Base-by-base conservation (phyloP, 1,140 invertebrate species). In the Listronotus oregonensis region DNA sequence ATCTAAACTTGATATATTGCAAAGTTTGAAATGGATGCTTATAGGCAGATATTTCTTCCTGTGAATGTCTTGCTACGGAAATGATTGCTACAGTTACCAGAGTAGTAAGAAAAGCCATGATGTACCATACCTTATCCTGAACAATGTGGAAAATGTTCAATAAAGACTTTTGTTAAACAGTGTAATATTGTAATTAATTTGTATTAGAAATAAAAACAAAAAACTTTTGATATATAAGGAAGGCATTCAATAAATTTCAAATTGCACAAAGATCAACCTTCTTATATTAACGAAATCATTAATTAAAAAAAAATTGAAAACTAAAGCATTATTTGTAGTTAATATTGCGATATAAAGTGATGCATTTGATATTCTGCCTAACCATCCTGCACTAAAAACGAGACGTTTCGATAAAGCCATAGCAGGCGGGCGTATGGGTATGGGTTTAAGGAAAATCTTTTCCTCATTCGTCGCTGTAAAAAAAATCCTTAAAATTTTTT, bases 71-170 rank as follows among this genome's bases (percentile, higher is more conserved):
- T 31, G 62, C 62, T 21, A 64, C 9, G 8, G 5, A 15, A 32
- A 57, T 27, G 6, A 61, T 39, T 7, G 60, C 8, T 6, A 39
- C 10, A 0, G 40, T 54, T 31, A 55, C 15, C 1, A 18, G 15
- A 18, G 17, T 4, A 4, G 21, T 32, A 3, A 61, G 40, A 10
- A 61, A 7, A 21, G 15, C 40, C 11, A 66, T 47, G 2, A 52
- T 12, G 4, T 44, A 31, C 64, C 64, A 66, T 8, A 66, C 64
- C n/a, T 66, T 18, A 11, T 39, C 5, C 44, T 66, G 58, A 5
- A 66, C 54, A 34, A 60, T 50, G 6, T 21, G 15, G 11, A 15
- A 31, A 15, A 66, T 10, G 14, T 49, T 34, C n/a, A n/a, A n/a
- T n/a, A n/a, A n/a, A n/a, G n/a, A n/a, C n/a, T n/a, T n/a, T n/a